phyloP scores from a whole-genome alignment of 2,113 vertebrate species.

The Struthio camelus region DNA sequence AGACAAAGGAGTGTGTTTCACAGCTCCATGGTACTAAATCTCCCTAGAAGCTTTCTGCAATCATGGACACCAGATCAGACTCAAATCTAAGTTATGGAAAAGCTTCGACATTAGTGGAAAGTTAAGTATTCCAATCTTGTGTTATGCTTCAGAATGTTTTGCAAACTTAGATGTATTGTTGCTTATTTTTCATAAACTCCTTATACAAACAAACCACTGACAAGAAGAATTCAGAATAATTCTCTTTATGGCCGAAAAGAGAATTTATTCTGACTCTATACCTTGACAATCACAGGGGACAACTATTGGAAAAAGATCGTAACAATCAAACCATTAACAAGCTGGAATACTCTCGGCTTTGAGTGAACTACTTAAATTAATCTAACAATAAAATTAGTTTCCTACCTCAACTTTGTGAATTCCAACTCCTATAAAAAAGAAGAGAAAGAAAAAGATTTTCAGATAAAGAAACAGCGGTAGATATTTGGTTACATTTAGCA shows the following conservation, averaged over 20 bases:
- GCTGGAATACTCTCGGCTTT: neutral
- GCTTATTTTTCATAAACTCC: neutral
- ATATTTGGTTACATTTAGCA: neutral
- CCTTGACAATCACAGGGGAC: neutral
- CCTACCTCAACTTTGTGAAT: slow-evolving; percentile 69
- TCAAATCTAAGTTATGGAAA: neutral
- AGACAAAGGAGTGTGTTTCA: neutral
- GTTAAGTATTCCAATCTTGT: neutral
- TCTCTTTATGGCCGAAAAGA: neutral
- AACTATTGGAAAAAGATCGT: neutral
- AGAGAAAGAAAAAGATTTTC: slow-evolving; percentile 16
- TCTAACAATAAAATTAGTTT: neutral
- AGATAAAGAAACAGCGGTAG: neutral
- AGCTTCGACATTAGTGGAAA: neutral
- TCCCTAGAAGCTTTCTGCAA: neutral
- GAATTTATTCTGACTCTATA: neutral
- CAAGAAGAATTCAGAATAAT: neutral
- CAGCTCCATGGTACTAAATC: neutral
- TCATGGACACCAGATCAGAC: neutral
- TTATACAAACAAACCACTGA: neutral
- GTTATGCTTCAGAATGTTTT: neutral
- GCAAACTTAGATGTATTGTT: neutral
- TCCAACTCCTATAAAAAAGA: slow-evolving; percentile 49
- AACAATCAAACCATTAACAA: neutral
- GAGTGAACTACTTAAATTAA: neutral